Percentiles rank a stretch among this genome's conserved stretches.
Conservation (phyloP, 2,113 vertebrate species). For the Typhlomys cinereus region DNA sequence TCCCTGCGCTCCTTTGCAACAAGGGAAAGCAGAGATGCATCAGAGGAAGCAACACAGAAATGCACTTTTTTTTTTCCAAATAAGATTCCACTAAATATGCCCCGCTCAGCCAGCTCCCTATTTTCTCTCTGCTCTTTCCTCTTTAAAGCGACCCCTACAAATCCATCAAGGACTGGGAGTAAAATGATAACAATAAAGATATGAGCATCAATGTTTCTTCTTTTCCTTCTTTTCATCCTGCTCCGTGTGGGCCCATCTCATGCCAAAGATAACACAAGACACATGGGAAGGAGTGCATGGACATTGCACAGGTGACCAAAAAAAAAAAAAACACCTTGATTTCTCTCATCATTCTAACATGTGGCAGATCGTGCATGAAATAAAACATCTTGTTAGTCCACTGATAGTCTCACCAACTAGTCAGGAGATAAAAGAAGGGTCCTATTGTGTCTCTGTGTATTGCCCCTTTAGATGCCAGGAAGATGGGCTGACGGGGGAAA, state of each 20-base stretch:
- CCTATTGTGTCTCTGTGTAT: background rate
- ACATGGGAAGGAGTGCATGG: background rate
- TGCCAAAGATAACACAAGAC: background rate
- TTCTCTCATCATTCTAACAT: slow-evolving; percentile 16
- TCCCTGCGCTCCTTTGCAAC: slow-evolving; percentile 60
- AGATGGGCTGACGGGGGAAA: background rate
- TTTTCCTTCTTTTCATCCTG: slow-evolving; percentile 27
- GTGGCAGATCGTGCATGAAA: background rate
- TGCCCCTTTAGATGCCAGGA: slow-evolving; percentile 23
- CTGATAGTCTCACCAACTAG: background rate
- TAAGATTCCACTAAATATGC: slow-evolving; percentile 49
- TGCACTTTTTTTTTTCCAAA: slow-evolving; percentile 32
- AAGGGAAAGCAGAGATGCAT: slow-evolving; percentile 66
- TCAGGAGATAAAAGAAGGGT: background rate
- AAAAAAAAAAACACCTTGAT: background rate
- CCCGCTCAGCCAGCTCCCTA: slow-evolving; percentile 64
- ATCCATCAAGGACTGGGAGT: slow-evolving; percentile 67
- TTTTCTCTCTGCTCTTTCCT: slow-evolving; percentile 60
- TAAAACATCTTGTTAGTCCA: slow-evolving; percentile 25
- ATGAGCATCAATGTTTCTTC: slow-evolving; percentile 56
- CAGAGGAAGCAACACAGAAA: slow-evolving; percentile 42
- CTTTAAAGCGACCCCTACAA: slow-evolving; percentile 57
- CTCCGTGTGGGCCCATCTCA: background rate
- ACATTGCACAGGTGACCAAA: background rate
- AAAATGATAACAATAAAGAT: slow-evolving; percentile 64